Evolutionary conservation across 2,888 invertebrate species (phyloP), one percentile per base, ranked within the genome.

Genomic region (Holacanthella duospinosa): DNA sequence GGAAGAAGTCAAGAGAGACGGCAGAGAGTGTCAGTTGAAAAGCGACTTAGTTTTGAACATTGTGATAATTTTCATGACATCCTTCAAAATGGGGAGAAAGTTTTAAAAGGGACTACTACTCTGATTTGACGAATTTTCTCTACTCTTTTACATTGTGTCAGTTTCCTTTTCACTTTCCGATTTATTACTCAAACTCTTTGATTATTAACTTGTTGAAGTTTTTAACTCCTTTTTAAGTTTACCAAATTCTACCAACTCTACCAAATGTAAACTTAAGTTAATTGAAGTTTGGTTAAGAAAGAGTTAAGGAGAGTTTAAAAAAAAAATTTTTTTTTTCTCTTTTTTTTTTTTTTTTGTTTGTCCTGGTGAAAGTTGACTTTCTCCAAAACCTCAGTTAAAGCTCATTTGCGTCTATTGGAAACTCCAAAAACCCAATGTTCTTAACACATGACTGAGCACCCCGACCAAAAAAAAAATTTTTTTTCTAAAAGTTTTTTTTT

Each of bases 51-150:
- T 48, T 48, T 48, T 9, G 21, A 21, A 21, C 12, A 48, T 21
- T 9, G 48, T 48, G 48, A 48, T 48, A 48, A 48, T 48, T 48
- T 48, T 48, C 48, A 48, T 48, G 48, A 48, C 48, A 48, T 48
- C n/a, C n/a, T 21, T 21, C 21, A 9, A 21, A 48, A 21, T 12
- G 9, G 36, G 16, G 36, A 16, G 16, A 36, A 36, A 36, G 36
- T 36, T 36, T 36, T 16, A 12, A 16, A 36, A 36, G 36, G 36
- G 36, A 6, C n/a, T n/a, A n/a, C n/a, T n/a, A n/a, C n/a, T n/a
- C 16, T 36, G 36, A 36, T 36, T 36, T 36, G 9, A 12, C 36
- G 16, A 6, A 12, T 36, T 36, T 16, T 36, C 36, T 36, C 16
- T 16, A 6, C 16, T 36, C 36, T 36, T 6, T 16, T 36, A 12